Percentiles rank a stretch among this genome's conserved stretches.
Conservation (phyloP, 2,888 invertebrate species). For the Abrostola tripartita region DNA sequence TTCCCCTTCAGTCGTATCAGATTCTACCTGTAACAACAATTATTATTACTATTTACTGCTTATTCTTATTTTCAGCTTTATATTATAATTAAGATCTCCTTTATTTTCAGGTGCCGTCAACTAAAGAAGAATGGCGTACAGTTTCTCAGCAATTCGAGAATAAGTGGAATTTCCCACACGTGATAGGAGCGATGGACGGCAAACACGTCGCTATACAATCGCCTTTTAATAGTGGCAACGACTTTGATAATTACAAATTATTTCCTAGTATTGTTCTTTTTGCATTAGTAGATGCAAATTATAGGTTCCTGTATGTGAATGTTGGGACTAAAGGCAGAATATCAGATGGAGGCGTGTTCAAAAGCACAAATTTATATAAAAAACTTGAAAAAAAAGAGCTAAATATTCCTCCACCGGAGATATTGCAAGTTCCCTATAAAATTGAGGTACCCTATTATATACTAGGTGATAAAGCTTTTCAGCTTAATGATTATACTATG, state of each 20-base stretch:
- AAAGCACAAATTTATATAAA: slow-evolving; percentile 46
- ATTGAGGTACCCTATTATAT: slow-evolving; percentile 38
- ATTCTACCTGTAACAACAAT: too few relatives aligned
- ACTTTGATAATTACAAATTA: slow-evolving; percentile 64
- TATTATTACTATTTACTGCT: too few relatives aligned
- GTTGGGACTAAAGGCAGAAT: slow-evolving; percentile 53
- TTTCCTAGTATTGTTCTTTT: slow-evolving; percentile 63
- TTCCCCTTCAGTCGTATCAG: too few relatives aligned
- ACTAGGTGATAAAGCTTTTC: slow-evolving; percentile 45
- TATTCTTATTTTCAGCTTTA: slow-evolving; percentile 31
- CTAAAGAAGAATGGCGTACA: slow-evolving; percentile 57
- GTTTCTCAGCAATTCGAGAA: slow-evolving; percentile 51
- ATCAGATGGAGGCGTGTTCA: slow-evolving; percentile 52
- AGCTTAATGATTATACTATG: slow-evolving; percentile 39
- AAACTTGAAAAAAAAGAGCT: slow-evolving; percentile 47
- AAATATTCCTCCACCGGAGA: slow-evolving; percentile 26
- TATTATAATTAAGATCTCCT: slow-evolving; percentile 26
- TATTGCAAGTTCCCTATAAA: slow-evolving; percentile 34
- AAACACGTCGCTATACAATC: slow-evolving; percentile 60
- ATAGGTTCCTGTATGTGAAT: slow-evolving; percentile 57
- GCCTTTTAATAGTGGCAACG: slow-evolving; percentile 57
- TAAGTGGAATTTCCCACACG: slow-evolving; percentile 66
- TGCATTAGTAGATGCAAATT: slow-evolving; percentile 65
- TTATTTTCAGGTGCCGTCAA: slow-evolving; percentile 48
- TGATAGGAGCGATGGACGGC: slow-evolving; percentile 64